Base-by-base conservation (phyloP, 2,888 invertebrate species). In the Acrocyrtus sp. region DNA sequence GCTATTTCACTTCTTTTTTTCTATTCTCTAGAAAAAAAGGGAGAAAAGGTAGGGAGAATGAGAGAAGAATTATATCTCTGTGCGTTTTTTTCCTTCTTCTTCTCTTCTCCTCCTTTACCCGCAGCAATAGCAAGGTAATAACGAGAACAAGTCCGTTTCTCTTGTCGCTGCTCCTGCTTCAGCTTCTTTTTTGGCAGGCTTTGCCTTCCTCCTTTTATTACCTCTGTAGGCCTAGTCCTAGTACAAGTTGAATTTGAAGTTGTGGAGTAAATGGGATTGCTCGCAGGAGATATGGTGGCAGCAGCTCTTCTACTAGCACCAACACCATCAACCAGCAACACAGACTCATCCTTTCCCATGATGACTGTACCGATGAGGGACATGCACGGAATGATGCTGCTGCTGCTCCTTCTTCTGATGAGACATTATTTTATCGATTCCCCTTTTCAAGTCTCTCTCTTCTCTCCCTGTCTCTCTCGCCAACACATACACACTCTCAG, bases 351-450 rank as follows among this genome's bases (percentile, higher is more conserved):
- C 68, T 68, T 68, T 68, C 68, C 68, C 68, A 68, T 68, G 68
- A 68, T 68, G 68, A 68, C 60, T 68, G 60, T 61, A 68, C 60
- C 68, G 68, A 68, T 68, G 68, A 68, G 68, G 68, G 68, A 68
- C 60, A 68, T 68, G 68, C 68, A 68, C 68, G 54, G 54, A 68
- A 68, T 68, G 68, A 68, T 68, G 68, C 58, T 68, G 68, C 68
- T 67, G 53, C 54, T 57, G 67, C 67, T 67, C 66, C 66, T 56
- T 61, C 61, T 60, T 61, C 68, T 68, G 68, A 68, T 68, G 68
- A 68, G 68, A 68, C 68, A 68, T 68, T 68, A 68, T 68, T 68
- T 68, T 68, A 68, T 68, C 68, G 68, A 68, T 68, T 68, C 68
- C 68, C 68, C 68, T 68, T 58, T 68, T 68, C 61, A 60, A 68